These are phyloP conservation scores for Choristoneura rosaceana DNA, from an alignment of 2,888 invertebrate species.

Conservation along the genomic window DNA sequence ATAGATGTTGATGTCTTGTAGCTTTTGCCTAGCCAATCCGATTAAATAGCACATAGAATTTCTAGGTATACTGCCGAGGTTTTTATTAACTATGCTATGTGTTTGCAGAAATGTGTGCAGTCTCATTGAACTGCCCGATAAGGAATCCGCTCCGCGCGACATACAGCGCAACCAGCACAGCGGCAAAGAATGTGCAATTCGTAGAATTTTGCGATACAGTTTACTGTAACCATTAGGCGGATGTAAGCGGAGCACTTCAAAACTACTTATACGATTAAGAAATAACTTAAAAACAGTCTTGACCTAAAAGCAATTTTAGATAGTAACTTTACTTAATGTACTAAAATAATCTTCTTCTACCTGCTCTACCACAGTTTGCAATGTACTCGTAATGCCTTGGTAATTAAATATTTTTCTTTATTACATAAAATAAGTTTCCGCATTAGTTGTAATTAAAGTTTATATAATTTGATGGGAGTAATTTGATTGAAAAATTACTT, in stretches of 20 bases:
- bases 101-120: background rate
- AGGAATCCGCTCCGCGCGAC: background rate
- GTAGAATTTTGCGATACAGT: slow-evolving; percentile 15
- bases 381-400: too few species aligned
- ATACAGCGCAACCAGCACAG: background rate
- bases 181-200: background rate
- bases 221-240: too few species aligned
- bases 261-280: slow-evolving; percentile 21
- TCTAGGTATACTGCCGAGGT: too few species aligned
- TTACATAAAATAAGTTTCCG: too few species aligned
- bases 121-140: background rate
- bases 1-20: too few species aligned
- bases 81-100: background rate
- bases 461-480: too few species aligned
- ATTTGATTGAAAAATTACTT: too few species aligned
- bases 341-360: background rate
- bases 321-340: too few species aligned
- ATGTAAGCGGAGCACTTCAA: background rate
- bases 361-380: background rate
- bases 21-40: too few species aligned
- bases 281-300: slow-evolving; percentile 22
- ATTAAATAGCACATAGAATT: too few species aligned
- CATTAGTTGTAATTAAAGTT: too few species aligned
- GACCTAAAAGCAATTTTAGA: slow-evolving; percentile 22
- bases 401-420: too few species aligned